Base-by-base conservation (phyloP, 2,888 invertebrate species). In the Yponomeuta cagnagella region DNA sequence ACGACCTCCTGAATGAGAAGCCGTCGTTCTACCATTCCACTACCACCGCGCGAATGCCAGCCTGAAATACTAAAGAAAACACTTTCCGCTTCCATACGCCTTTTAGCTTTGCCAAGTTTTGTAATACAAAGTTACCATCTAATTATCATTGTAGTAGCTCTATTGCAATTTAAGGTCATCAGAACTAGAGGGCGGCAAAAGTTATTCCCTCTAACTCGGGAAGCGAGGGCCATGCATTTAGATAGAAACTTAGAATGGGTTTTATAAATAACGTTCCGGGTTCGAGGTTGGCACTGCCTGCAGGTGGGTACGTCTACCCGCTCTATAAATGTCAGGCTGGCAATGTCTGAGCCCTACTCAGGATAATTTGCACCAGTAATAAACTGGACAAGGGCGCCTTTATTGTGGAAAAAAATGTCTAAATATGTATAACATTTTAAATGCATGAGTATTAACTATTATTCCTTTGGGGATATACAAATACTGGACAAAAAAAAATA, bases 281-380 rank as follows among this genome's bases (percentile, higher is more conserved):
- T 63, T 48, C 63, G 43, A 70, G 63, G 70, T 70, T 70, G 58
- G 43, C 75, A 74, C 77, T 77, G 78, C 69, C 73, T 70, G 75
- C 78, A 76, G 71, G 75, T 78, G 79, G 75, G 77, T 78, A 77
- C 74, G 76, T 74, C 33, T 65, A 58, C 52, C 52, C 15, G 52
- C 15, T 15, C 52, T 58, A 58, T 58, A 15, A 58, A 58, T 58
- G 52, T 58, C 52, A 58, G 52, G 15, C 15, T 58, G 15, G 52
- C 15, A 58, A 58, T 15, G 52, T 12, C 15, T 58, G 52, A 12
- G 52, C 15, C 15, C 52, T 58, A 58, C 52, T 15, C 52, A 58
- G 5, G 52, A 58, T 58, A 43, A 43, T 37, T 37, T 5, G 33
- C 43, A 43, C 43, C 1, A 3, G 43, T 33, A 33, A 43, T 5